phyloP scores from a whole-genome alignment of 2,113 vertebrate genomes.

The Pholis gunnellus region DNA sequence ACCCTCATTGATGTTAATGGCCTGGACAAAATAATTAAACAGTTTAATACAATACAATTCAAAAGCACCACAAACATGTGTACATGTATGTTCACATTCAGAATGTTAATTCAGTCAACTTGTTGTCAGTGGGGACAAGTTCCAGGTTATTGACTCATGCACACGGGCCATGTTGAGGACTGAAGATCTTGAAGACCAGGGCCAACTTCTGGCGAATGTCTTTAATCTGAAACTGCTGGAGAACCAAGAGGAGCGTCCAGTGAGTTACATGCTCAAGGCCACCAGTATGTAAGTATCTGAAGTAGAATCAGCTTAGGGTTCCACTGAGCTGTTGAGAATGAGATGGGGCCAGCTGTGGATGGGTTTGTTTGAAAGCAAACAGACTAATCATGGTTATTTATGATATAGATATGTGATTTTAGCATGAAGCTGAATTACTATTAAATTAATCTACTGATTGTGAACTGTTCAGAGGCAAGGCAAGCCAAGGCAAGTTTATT shows the following conservation, averaged over 20 bases:
- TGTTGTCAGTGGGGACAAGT: slow-evolving; percentile 89
- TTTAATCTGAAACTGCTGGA: slow-evolving; percentile 94
- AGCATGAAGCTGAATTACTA: neutral
- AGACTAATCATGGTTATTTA: neutral
- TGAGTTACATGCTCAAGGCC: slow-evolving; percentile 95
- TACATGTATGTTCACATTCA: neutral
- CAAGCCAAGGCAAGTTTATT: too few relatives aligned
- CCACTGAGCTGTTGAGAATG: neutral
- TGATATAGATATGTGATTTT: neutral
- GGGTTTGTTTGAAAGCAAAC: neutral
- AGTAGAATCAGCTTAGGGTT: neutral
- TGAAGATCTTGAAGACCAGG: slow-evolving; percentile 95
- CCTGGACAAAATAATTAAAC: neutral
- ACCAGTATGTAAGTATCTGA: slow-evolving; percentile 91
- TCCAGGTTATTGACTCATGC: slow-evolving; percentile 95
- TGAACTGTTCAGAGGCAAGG: neutral
- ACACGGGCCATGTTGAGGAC: slow-evolving; percentile 92
- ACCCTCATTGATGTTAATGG: too few relatives aligned
- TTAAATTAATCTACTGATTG: neutral
- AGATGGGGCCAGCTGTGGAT: neutral
- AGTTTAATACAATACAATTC: neutral
- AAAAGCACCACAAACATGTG: neutral
- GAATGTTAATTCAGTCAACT: slow-evolving; percentile 17
- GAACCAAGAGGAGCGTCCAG: slow-evolving; percentile 91
- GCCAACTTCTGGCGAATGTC: slow-evolving; percentile 91